Evolutionary conservation across 1,140 invertebrate genomes (phyloP).

Genomic region (Drosophila setifemur): DNA sequence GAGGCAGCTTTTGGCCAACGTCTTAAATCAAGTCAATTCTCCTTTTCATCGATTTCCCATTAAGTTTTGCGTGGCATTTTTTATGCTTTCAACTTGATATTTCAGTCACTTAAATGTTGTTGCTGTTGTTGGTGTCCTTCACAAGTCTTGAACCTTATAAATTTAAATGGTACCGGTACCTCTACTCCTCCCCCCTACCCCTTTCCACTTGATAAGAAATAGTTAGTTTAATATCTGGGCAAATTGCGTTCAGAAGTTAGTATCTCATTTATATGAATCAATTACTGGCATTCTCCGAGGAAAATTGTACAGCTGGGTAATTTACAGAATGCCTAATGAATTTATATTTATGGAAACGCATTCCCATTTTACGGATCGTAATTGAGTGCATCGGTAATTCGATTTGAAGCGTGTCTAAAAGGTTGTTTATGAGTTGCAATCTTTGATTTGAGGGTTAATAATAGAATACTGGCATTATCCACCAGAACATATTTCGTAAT

Average conservation of each 20-base stretch:
- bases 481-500: too few relatives aligned
- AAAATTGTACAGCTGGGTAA: slow-evolving; percentile 22
- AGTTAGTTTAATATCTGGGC: neutral
- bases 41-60: slow-evolving; percentile 65
- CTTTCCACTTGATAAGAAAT: neutral
- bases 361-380: neutral
- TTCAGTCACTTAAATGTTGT: slow-evolving; percentile 24
- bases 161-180: slow-evolving; percentile 8
- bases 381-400: too few relatives aligned
- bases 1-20: slow-evolving; percentile 3
- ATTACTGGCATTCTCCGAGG: slow-evolving; percentile 2
- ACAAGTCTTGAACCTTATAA: slow-evolving; percentile 5
- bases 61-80: slow-evolving; percentile 71
- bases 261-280: slow-evolving; percentile 11
- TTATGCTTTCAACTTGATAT: slow-evolving; percentile 31
- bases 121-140: neutral
- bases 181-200: neutral
- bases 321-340: slow-evolving; percentile 1
- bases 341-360: slow-evolving; percentile 5
- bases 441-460: too few relatives aligned
- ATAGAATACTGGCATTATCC: too few relatives aligned
- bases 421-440: too few relatives aligned
- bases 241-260: slow-evolving; percentile 7
- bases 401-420: too few relatives aligned
- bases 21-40: slow-evolving; percentile 31